These are phyloP conservation scores for Oenanthe melanoleuca DNA, from an alignment of 2,113 vertebrate species.

Conservation along the genomic window DNA sequence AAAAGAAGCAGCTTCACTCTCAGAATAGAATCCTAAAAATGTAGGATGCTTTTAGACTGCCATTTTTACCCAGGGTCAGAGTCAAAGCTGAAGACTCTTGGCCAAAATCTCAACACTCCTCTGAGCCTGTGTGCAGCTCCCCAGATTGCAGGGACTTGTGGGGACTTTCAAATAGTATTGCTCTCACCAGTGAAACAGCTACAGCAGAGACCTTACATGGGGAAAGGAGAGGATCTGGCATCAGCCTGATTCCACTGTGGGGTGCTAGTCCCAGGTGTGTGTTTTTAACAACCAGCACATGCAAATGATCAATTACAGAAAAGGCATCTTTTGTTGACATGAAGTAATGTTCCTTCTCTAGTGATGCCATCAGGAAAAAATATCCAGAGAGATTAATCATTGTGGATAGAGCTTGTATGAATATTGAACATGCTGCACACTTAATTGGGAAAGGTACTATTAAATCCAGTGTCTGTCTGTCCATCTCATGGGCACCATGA, in stretches of 20 bases:
- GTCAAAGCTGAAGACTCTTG: background rate
- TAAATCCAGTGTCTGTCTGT: background rate
- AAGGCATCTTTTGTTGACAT: background rate
- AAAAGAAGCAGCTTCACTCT: background rate
- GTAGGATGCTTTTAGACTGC: background rate
- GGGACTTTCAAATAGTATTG: background rate
- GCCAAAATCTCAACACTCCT: background rate
- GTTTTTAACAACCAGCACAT: background rate
- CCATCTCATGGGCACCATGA: background rate
- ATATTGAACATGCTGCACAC: background rate
- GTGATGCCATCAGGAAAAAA: background rate
- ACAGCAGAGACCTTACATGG: fast-evolving
- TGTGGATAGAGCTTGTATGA: background rate
- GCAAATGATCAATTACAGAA: background rate
- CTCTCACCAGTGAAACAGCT: background rate
- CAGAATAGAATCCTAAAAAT: background rate
- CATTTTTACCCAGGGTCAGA: background rate
- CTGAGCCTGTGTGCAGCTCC: background rate
- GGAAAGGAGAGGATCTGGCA: background rate
- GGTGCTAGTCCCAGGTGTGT: background rate
- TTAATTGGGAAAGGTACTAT: background rate
- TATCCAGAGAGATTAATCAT: background rate
- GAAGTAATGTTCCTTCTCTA: background rate
- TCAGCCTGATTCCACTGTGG: background rate
- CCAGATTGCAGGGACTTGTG: background rate